Conservation (phyloP, 2,113 vertebrate genomes). For the Cryptoleucopteryx plumbea region DNA sequence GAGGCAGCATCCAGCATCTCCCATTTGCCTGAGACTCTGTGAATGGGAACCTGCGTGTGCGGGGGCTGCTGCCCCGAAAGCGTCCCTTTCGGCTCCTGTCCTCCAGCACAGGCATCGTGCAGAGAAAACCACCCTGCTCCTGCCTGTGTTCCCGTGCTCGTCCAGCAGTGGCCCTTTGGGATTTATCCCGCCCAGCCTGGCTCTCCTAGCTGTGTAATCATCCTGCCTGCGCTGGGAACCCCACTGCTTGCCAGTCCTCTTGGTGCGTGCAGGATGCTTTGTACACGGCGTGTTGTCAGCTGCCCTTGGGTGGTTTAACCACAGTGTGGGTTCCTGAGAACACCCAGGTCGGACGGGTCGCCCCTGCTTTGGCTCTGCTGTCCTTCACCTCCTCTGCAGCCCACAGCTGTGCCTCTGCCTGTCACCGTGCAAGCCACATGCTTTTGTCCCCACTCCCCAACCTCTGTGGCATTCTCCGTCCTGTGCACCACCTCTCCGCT, state of each 20-base stretch:
- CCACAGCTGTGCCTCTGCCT: background rate
- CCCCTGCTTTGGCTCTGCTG: background rate
- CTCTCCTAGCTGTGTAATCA: background rate
- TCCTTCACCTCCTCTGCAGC: background rate
- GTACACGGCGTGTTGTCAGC: accelerated
- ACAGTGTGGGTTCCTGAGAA: no score
- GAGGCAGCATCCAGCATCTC: background rate
- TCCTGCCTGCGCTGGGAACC: background rate
- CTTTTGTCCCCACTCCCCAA: background rate
- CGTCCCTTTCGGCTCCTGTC: background rate
- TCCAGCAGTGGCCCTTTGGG: background rate
- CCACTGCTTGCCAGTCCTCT: background rate
- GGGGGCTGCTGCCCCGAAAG: background rate
- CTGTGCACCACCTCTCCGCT: background rate
- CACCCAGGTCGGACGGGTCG: background rate
- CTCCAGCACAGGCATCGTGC: background rate
- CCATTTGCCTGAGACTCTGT: background rate
- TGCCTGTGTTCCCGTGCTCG: background rate
- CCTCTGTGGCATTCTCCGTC: background rate
- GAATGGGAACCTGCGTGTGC: accelerated
- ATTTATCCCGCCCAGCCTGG: background rate
- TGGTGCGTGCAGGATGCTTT: background rate
- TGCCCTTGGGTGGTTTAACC: background rate
- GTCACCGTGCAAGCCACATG: accelerated
- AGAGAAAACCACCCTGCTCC: background rate